Percentiles rank a stretch among this genome's conserved stretches.
Evolutionary conservation across 2,888 invertebrate species (phyloP).

Genomic region (Pyrochroa serraticornis): DNA sequence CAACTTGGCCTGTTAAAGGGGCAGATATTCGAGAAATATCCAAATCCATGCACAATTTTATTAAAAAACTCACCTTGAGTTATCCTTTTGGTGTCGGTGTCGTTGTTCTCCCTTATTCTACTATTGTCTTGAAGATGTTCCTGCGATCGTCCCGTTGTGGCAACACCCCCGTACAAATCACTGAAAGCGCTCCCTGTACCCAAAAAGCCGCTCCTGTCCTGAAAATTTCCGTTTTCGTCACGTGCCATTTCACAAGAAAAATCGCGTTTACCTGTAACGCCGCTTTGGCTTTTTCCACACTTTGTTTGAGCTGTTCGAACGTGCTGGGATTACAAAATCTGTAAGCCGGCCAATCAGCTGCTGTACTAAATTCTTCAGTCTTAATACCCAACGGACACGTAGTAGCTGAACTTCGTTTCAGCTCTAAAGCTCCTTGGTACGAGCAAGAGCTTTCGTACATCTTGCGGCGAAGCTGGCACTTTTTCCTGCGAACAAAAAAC

Average conservation of each 20-base stretch:
- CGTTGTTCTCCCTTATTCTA: constrained; percentile 51
- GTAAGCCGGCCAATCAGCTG: constrained; percentile 75
- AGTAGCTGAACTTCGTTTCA: constrained; percentile 53
- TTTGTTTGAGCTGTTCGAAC: constrained; percentile 88
- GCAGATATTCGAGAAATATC: too few relatives aligned
- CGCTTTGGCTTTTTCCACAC: constrained; percentile 89
- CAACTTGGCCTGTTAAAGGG: too few relatives aligned
- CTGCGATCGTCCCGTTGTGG: constrained; percentile 49
- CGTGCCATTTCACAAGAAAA: not conserved
- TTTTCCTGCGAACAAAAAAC: constrained; percentile 48
- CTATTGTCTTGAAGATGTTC: constrained; percentile 50
- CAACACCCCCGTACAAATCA: constrained; percentile 65
- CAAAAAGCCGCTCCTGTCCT: constrained; percentile 73
- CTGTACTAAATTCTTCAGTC: constrained; percentile 60
- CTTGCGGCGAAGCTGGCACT: constrained; percentile 57
- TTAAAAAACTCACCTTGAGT: constrained; percentile 54
- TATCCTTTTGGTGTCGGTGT: constrained; percentile 51
- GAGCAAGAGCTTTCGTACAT: constrained; percentile 96
- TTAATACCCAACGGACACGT: constrained; percentile 55
- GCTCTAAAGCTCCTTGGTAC: constrained; percentile 69
- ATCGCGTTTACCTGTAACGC: constrained; percentile 69
- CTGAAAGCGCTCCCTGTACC: constrained; percentile 77
- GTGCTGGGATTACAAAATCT: constrained; percentile 83
- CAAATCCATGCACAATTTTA: too few relatives aligned
- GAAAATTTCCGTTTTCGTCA: constrained; percentile 18